A percentile compares a stretch with the other conserved stretches of the same genome.
Evolutionary conservation across 2,888 invertebrate genomes (phyloP).

Genomic region (Melieria omissa): DNA sequence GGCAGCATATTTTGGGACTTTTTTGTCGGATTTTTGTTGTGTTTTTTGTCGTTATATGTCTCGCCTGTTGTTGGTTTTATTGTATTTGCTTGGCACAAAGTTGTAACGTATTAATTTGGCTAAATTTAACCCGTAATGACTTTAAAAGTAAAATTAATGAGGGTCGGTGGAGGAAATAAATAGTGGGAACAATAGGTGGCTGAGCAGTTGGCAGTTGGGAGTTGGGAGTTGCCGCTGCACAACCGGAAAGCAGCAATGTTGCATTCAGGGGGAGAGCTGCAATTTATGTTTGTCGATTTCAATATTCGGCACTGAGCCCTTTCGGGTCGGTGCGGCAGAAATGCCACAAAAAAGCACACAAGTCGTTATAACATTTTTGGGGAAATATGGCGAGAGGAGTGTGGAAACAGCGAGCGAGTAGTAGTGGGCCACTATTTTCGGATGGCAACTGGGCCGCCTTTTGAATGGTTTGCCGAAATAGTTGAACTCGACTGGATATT

Average conservation of each 20-base stretch:
- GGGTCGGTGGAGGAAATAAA: conserved; percentile 49
- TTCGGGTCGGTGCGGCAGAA: no score
- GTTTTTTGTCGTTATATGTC: background rate
- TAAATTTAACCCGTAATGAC: conserved; percentile 67
- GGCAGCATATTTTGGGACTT: background rate
- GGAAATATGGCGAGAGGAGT: background rate
- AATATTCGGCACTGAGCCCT: background rate
- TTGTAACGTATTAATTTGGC: conserved; percentile 67
- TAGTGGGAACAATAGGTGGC: no score
- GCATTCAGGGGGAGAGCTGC: background rate
- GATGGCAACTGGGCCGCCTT: conserved; percentile 1
- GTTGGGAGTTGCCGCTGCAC: no score
- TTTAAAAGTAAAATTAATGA: conserved; percentile 68
- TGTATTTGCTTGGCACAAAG: conserved; percentile 37
- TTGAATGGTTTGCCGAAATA: background rate
- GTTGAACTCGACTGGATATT: background rate
- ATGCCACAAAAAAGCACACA: conserved; percentile 2
- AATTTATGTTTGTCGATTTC: conserved; percentile 19
- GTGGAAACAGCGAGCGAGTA: background rate
- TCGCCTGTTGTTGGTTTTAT: background rate
- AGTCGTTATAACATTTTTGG: conserved; percentile 5
- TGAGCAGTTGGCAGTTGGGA: no score
- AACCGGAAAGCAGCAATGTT: no score
- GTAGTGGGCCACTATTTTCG: background rate
- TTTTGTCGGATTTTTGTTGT: background rate